A percentile compares a stretch with the other conserved stretches of the same genome.
Conservation (phyloP, 2,113 vertebrate species). For the Salvator merianae region DNA sequence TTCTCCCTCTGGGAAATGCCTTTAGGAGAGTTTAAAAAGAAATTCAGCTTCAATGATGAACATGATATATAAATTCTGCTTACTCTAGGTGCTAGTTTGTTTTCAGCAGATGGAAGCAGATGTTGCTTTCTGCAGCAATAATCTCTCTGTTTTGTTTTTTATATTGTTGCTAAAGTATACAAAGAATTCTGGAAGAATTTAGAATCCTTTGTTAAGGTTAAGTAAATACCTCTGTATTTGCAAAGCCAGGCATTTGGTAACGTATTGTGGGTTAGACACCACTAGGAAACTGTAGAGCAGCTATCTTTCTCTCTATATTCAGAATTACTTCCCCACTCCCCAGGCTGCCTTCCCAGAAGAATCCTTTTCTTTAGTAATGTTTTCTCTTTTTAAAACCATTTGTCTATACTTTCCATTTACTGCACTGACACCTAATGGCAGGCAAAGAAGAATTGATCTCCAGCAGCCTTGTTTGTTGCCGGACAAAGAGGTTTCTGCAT, state of each 20-base stretch:
- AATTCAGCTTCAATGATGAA: background rate
- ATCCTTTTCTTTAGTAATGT: conserved; percentile 29
- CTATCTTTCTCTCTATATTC: conserved; percentile 31
- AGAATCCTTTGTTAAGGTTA: conserved; percentile 10
- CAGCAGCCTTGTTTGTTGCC: conserved; percentile 53
- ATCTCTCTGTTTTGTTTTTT: background rate
- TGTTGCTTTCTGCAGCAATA: background rate
- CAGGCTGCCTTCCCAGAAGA: conserved; percentile 23
- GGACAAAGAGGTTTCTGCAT: conserved; percentile 52
- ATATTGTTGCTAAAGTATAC: background rate
- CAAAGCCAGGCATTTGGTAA: background rate
- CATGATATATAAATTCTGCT: background rate
- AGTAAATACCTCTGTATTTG: conserved; percentile 19
- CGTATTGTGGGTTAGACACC: conserved; percentile 7
- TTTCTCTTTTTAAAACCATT: conserved; percentile 53
- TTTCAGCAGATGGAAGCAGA: background rate
- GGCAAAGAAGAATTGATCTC: conserved; percentile 61
- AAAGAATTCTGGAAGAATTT: conserved; percentile 24
- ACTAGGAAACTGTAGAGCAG: background rate
- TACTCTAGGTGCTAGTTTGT: background rate
- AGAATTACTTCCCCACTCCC: background rate
- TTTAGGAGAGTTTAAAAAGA: background rate
- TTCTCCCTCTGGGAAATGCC: background rate
- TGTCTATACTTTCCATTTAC: conserved; percentile 65
- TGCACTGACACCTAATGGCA: conserved; percentile 72